Percentiles rank a stretch among this genome's conserved stretches.
These are phyloP conservation scores for Setipinna tenuifilis DNA, from an alignment of 2,797 vertebrate species.

Conservation along the genomic window DNA sequence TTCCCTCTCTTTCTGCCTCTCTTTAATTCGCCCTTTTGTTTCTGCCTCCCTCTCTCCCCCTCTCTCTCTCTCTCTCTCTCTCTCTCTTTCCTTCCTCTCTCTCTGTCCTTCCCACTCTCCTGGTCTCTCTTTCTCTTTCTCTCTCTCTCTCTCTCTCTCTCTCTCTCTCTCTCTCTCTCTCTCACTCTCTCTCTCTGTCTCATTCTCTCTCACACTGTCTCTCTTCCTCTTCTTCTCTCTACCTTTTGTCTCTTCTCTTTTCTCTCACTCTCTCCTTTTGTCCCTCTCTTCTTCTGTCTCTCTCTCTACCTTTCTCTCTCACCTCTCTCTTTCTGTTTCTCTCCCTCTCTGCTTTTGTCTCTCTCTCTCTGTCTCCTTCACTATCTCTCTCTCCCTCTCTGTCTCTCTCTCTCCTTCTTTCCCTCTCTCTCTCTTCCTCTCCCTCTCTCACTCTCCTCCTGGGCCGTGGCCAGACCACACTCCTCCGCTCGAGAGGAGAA, in stretches of 20 bases:
- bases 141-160: not conserved
- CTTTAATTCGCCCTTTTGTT: not conserved
- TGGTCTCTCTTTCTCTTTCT: not conserved
- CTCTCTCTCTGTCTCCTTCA: not conserved
- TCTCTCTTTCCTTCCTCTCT: not conserved
- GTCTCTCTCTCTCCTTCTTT: not conserved
- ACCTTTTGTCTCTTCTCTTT: not conserved
- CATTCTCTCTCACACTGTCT: conserved; percentile 3
- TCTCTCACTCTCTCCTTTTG: not conserved
- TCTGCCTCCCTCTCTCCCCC: not conserved
- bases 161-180: not conserved
- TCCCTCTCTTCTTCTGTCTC: not conserved
- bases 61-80: not conserved
- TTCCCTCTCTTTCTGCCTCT: not conserved
- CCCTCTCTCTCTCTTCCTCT: not conserved
- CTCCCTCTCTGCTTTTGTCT: not conserved
- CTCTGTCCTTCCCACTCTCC: not conserved
- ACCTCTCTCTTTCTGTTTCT: not conserved
- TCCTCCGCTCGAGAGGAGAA: not conserved
- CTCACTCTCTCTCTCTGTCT: not conserved
- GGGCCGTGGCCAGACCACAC: conserved; percentile 19
- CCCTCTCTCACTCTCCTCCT: conserved; percentile 34
- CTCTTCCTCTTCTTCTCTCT: not conserved
- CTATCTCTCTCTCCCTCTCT: not conserved
- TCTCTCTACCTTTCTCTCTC: not conserved